phyloP scores from a whole-genome alignment of 2,888 invertebrate species.

The Agapostemon virescens region DNA sequence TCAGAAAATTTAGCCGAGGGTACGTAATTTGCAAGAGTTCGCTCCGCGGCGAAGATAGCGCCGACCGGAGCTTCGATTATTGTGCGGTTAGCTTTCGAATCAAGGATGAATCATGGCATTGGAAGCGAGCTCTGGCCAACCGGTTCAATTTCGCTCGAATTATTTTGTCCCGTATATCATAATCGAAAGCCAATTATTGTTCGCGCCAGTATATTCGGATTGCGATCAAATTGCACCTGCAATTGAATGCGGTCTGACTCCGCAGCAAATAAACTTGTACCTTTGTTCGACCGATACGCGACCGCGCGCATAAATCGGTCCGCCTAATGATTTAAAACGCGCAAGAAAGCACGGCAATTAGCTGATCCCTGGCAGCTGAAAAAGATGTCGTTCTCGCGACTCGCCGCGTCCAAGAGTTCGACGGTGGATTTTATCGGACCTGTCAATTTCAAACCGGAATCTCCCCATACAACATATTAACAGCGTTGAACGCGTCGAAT shows the following conservation, averaged over 20 bases:
- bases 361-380: constrained; percentile 20
- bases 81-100: constrained; percentile 32
- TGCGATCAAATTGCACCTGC: constrained; percentile 62
- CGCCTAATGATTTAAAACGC: constrained; percentile 2
- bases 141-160: constrained; percentile 59
- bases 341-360: constrained; percentile 39
- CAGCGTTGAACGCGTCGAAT: no score
- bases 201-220: constrained; percentile 31
- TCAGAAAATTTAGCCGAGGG: constrained; percentile 29
- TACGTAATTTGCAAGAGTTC: constrained; percentile 29
- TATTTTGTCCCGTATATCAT: constrained; percentile 64
- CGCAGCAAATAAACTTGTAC: constrained; percentile 17
- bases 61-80: constrained; percentile 47
- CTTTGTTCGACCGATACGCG: constrained; percentile 15
- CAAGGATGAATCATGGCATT: constrained; percentile 59
- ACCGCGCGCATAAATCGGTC: constrained; percentile 38
- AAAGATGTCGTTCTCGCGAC: constrained; percentile 16
- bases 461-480: no score
- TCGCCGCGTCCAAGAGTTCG: neutral
- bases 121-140: constrained; percentile 30
- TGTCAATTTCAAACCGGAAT: no score
- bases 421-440: neutral
- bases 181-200: constrained; percentile 67
- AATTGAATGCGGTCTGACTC: constrained; percentile 43
- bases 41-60: constrained; percentile 40